Conservation (phyloP, 1,140 invertebrate species). For the Diploscapter pachys region DNA sequence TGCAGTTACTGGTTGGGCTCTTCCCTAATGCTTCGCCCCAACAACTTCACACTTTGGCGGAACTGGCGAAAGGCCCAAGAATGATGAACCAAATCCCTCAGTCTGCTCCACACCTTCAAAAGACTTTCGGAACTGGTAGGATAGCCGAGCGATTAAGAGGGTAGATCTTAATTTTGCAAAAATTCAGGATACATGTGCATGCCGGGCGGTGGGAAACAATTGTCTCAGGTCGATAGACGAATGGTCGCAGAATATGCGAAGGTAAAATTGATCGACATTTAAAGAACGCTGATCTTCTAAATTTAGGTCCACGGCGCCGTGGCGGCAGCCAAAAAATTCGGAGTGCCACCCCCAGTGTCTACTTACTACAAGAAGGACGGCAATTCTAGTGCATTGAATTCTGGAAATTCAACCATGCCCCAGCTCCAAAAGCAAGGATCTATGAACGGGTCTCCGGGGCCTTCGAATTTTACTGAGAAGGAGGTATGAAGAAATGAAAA, state of each 20-base stretch:
- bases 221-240: conserved; percentile 5
- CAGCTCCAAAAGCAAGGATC: no score
- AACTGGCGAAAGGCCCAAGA: background rate
- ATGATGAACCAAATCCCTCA: no score
- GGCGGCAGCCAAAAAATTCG: conserved; percentile 20
- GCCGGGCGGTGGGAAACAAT: conserved; percentile 10
- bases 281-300: no score
- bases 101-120: background rate
- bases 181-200: background rate
- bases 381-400: background rate
- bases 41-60: background rate
- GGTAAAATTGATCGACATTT: background rate
- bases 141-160: background rate
- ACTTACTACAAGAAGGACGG: conserved; percentile 29
- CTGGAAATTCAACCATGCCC: no score
- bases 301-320: conserved; percentile 2
- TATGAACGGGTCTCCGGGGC: no score
- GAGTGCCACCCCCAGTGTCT: conserved; percentile 25
- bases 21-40: background rate
- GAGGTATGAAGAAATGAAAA: no score
- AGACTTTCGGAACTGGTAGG: conserved; percentile 5
- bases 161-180: no score
- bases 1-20: background rate
- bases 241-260: conserved; percentile 16
- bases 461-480: no score